Base-by-base conservation (phyloP, 2,797 vertebrate species). In the Botia kubotai region DNA sequence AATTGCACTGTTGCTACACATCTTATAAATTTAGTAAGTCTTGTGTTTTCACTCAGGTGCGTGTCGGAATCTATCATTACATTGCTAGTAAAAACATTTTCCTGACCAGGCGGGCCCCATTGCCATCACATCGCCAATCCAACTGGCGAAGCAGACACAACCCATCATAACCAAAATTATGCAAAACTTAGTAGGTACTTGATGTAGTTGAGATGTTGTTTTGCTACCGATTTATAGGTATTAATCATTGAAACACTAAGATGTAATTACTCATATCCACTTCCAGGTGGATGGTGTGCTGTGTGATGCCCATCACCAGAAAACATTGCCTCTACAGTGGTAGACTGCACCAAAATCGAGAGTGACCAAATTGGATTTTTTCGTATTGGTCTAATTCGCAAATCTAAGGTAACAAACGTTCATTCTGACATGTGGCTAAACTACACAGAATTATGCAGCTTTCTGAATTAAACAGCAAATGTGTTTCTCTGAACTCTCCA, bases 61-160 rank as follows among this genome's bases (percentile, higher is more conserved):
- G 52, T 10, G 3, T 4, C 50, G 14, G 10, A 21, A 2, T 53
- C 11, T 16, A 14, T 17, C 21, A 2, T 36, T 23, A 3, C 6
- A 4, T n/a, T 7, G 6, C 14, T 36, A 36, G 12, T 43, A 16
- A 21, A n/a, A 53, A 39, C 1, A 3, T 7, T 83, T 60, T 8
- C 23, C 39, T 36, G n/a, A 43, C 39, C 14, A 97, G 96, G 96
- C 97, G 68, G 96, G 96, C 6, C 96, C 96, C 43, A 93, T 97
- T 1, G 95, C 93, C 50, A 95, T 96, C n/a, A 97, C 95, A 0
- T 97, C 96, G 96, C 96, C 72, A 97, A 97, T 86, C 96, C 96
- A 0, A 96, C 96, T 0, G 96, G 96, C 52, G 96, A 97, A 86
- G 96, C 96, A 7, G 96, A 97, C 88, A 97, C 96, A 0, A 97